Percentiles rank a stretch among this genome's conserved stretches.
phyloP scores from a whole-genome alignment of 2,113 vertebrate species.

The Todiramphus saurophagus region DNA sequence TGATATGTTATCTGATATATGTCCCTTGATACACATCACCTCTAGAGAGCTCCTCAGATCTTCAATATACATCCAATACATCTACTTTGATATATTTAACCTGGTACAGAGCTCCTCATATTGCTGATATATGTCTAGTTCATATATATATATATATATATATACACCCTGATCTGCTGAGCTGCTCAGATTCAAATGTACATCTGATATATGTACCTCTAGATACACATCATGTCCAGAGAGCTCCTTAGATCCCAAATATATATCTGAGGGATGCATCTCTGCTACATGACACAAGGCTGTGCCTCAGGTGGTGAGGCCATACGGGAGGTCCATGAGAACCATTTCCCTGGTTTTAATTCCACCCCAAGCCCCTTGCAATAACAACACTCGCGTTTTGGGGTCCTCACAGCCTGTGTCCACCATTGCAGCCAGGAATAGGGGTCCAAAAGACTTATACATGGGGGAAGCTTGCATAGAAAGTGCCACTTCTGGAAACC shows the following conservation, averaged over 20 bases:
- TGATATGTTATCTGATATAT: too few species aligned
- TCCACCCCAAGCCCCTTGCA: neutral
- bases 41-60: neutral
- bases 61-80: neutral
- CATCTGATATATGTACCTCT: neutral
- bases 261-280: neutral
- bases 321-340: accelerated
- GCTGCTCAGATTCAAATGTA: neutral
- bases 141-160: neutral
- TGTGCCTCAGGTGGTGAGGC: accelerated
- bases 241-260: neutral
- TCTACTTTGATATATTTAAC: neutral
- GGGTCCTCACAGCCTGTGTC: neutral
- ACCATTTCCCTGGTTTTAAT: neutral
- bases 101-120: neutral
- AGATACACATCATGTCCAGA: neutral
- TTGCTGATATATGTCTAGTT: accelerated
- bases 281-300: neutral
- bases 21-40: neutral
- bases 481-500: neutral
- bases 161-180: accelerated
- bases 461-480: neutral
- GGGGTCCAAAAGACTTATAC: neutral
- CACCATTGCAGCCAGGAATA: accelerated
- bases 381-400: accelerated